These are phyloP conservation scores for Solenopsis fugax DNA, from an alignment of 1,140 invertebrate genomes.

Conservation along the genomic window DNA sequence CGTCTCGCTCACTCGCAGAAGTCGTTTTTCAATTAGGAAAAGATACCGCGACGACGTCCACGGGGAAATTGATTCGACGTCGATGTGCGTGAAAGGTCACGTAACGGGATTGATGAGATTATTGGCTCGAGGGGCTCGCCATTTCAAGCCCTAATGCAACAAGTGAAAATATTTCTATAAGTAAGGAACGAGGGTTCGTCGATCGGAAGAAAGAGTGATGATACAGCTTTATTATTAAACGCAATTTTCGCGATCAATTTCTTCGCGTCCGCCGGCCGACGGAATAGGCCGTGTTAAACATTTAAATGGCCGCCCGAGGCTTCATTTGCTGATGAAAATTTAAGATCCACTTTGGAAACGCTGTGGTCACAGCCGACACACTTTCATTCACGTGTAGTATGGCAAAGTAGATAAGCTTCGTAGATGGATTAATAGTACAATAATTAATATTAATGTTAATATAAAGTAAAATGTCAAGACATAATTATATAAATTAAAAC, in stretches of 20 bases:
- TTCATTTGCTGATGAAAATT: conserved; percentile 49
- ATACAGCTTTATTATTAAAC: conserved; percentile 59
- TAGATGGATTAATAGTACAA: background rate
- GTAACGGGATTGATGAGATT: conserved; percentile 61
- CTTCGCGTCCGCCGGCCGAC: background rate
- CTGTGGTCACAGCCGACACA: conserved; percentile 18
- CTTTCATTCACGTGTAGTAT: conserved; percentile 34
- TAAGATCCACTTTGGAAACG: conserved; percentile 24
- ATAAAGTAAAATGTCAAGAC: background rate
- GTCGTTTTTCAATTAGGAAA: conserved; percentile 61
- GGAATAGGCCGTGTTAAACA: conserved; percentile 23
- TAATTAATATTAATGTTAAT: conserved; percentile 17
- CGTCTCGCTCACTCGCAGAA: conserved; percentile 17
- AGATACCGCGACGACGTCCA: conserved; percentile 38
- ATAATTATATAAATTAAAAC: background rate
- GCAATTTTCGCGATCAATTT: conserved; percentile 52
- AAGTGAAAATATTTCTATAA: conserved; percentile 58
- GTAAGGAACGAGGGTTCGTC: background rate
- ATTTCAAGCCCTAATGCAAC: conserved; percentile 62
- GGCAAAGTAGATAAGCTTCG: background rate
- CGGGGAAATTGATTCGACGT: conserved; percentile 57
- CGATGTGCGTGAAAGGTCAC: conserved; percentile 61
- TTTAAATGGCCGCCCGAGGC: conserved; percentile 24
- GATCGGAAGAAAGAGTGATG: conserved; percentile 38
- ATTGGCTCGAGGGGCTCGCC: conserved; percentile 50